Evolutionary conservation across 2,888 invertebrate species (phyloP), one percentile per base, ranked within the genome.

Genomic region (Leptinotarsa juncta): DNA sequence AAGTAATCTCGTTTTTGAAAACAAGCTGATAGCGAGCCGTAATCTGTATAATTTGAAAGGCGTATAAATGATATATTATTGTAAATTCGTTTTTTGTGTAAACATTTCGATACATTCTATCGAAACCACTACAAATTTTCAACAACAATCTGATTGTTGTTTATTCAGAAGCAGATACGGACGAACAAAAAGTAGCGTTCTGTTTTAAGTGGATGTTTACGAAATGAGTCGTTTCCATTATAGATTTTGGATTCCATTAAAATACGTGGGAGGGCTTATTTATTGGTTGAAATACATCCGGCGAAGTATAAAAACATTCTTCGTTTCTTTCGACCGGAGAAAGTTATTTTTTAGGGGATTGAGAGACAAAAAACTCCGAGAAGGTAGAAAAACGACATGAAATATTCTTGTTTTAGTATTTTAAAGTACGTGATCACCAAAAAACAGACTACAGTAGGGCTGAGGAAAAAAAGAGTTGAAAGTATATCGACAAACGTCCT

Each of bases 21-120:
- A 62, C 62, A 62, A 62, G 42, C 42, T 62, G 62, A 69, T 69
- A 69, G 53, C 69, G 18, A 60, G 20, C 23, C 57, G 60, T 69
- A 69, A 57, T 69, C 69, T 55, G 57, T 42, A 49, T 20, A 23
- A 69, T 57, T 69, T 16, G 60, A 69, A 69, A 69, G 60, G 57
- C 55, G 57, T 23, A 57, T 55, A 69, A 42, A 68, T 57, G 51
- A 68, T 51, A 69, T 42, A 55, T 62, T 42, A 62, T 62, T 62
- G 10, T 42, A n/a, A 32, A 26, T 62, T 32, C 65, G 16, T 65
- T 71, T 65, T 71, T 65, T 20, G 42, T 71, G 53, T 71, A 71
- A 71, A 71, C 71, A 65, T 32, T 71, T 71, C 51, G 55, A 48
- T 71, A 71, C 71, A 71, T 71, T 65, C 32, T 71, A 71, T 71